These are phyloP conservation scores for Tadarida brasiliensis DNA, from an alignment of 2,797 vertebrate species.

Conservation along the genomic window DNA sequence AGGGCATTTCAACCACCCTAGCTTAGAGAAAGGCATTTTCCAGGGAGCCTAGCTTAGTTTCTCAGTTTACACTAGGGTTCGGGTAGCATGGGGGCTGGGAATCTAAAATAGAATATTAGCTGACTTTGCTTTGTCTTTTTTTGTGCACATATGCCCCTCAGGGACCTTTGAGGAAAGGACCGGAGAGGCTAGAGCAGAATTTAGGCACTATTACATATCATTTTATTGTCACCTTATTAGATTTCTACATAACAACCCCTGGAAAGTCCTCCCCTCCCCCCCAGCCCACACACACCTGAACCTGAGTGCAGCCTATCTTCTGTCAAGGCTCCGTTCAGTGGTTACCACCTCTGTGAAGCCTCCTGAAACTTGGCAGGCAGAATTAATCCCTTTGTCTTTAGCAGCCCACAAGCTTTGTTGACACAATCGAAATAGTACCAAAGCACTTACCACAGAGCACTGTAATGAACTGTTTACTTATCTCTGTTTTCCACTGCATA, in stretches of 20 bases:
- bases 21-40: not conserved
- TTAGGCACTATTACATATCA: not conserved
- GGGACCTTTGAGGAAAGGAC: not conserved
- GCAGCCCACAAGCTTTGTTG: constrained; percentile 62
- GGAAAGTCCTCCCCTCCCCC: not conserved
- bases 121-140: not conserved
- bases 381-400: constrained; percentile 65
- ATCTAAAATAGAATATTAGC: not conserved
- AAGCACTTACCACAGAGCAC: not conserved
- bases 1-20: not conserved
- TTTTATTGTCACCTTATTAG: not conserved
- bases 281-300: not conserved
- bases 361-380: constrained; percentile 23
- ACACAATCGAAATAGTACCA: constrained; percentile 47
- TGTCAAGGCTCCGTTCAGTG: not conserved
- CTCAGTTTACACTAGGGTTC: not conserved
- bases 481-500: not conserved
- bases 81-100: not conserved
- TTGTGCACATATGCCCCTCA: not conserved
- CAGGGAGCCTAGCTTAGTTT: not conserved
- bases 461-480: constrained; percentile 59
- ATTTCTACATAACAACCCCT: not conserved
- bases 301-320: not conserved
- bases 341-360: not conserved
- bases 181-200: not conserved